Percentiles rank a stretch among this genome's conserved stretches.
These are phyloP conservation scores for Gasteruption jaculator DNA, from an alignment of 2,888 invertebrate genomes.

Conservation along the genomic window DNA sequence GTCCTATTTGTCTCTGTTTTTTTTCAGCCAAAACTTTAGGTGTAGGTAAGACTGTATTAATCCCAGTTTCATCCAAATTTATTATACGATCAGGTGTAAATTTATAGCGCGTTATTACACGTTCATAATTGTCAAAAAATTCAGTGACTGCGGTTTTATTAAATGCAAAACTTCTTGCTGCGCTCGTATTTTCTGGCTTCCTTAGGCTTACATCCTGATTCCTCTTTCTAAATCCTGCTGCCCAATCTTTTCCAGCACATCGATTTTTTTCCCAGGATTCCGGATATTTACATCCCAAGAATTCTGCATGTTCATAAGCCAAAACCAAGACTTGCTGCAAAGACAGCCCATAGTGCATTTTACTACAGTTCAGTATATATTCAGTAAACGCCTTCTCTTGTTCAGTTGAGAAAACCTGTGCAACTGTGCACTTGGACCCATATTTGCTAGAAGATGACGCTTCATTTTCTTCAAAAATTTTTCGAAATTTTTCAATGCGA, in stretches of 20 bases:
- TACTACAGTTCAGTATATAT: slow-evolving; percentile 24
- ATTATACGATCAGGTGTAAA: slow-evolving; percentile 35
- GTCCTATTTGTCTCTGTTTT: slow-evolving; percentile 44
- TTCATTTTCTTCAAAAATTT: slow-evolving; percentile 8
- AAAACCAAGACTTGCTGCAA: slow-evolving; percentile 20
- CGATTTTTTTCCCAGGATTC: slow-evolving; percentile 22
- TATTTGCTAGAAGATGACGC: too few species aligned
- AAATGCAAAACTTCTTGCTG: slow-evolving; percentile 27
- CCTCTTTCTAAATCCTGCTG: slow-evolving; percentile 20
- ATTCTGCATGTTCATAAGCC: slow-evolving; percentile 26
- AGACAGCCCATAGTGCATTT: slow-evolving; percentile 30
- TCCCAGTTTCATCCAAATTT: slow-evolving; percentile 46
- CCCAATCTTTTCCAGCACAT: slow-evolving; percentile 26
- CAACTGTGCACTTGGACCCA: slow-evolving; percentile 16
- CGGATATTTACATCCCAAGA: slow-evolving; percentile 19
- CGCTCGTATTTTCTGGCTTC: slow-evolving; percentile 32
- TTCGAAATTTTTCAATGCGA: slow-evolving; percentile 14
- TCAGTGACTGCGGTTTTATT: slow-evolving; percentile 25
- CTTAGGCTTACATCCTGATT: slow-evolving; percentile 23
- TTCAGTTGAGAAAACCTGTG: slow-evolving; percentile 24
- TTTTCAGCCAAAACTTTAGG: slow-evolving; percentile 39
- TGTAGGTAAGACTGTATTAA: slow-evolving; percentile 47
- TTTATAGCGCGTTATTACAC: slow-evolving; percentile 7
- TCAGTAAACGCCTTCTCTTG: slow-evolving; percentile 21
- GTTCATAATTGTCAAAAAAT: slow-evolving; percentile 29